phyloP scores from a whole-genome alignment of 2,888 invertebrate genomes.

The Gordius sp. region DNA sequence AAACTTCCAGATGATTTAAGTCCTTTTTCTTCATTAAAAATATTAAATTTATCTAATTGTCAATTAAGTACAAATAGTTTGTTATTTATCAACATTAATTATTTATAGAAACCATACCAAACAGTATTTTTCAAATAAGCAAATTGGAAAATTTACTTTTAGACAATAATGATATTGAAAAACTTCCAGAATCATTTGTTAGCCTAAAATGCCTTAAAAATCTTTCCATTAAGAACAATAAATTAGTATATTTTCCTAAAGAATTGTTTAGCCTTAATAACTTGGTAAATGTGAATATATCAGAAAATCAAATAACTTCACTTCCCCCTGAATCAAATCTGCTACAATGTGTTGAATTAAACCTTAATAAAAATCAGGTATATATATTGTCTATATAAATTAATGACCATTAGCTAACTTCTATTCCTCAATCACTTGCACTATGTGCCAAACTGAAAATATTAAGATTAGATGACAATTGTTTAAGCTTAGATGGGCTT shows the following conservation, averaged over 20 bases:
- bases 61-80: conserved; percentile 11
- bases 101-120: not conserved
- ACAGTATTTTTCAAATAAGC: not conserved
- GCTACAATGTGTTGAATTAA: conserved; percentile 1
- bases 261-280: not conserved
- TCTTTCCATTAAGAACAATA: conserved; percentile 1
- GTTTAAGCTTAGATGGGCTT: not conserved
- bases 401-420: not conserved
- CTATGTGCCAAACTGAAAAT: not conserved
- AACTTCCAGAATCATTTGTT: not conserved
- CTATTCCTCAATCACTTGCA: not conserved
- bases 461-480: not conserved
- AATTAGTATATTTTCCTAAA: not conserved
- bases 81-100: too few relatives aligned
- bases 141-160: conserved; percentile 6
- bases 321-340: not conserved
- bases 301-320: not conserved
- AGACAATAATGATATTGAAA: not conserved
- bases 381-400: not conserved
- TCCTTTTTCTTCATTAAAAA: conserved; percentile 6
- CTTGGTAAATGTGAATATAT: not conserved
- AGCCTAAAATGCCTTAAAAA: not conserved
- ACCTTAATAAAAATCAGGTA: conserved; percentile 7
- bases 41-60: conserved; percentile 7
- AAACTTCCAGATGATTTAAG: not conserved